phyloP scores from a whole-genome alignment of 2,113 vertebrate genomes.

The Ameiurus melas region DNA sequence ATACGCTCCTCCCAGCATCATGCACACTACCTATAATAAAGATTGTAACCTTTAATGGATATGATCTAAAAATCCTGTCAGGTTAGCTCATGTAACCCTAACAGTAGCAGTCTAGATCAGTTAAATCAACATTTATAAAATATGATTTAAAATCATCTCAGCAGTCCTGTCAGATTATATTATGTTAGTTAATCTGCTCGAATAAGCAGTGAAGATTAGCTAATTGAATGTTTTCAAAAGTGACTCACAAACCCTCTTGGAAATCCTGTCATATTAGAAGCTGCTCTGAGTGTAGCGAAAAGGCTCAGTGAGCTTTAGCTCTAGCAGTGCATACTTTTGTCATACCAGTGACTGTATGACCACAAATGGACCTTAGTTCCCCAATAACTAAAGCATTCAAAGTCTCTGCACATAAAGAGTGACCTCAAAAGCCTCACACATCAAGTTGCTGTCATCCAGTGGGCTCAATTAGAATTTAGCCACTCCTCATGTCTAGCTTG shows the following conservation, averaged over 20 bases:
- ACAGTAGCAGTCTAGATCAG: too few relatives aligned
- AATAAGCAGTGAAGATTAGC: too few relatives aligned
- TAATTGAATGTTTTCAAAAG: background rate
- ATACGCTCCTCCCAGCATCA: background rate
- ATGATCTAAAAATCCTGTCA: background rate
- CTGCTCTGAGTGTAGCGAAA: background rate
- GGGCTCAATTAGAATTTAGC: background rate
- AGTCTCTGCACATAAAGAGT: background rate
- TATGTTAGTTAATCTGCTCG: background rate
- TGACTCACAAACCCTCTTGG: background rate
- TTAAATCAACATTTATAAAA: too few relatives aligned
- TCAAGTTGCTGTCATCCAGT: background rate
- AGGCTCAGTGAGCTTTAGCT: too few relatives aligned
- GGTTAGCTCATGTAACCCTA: too few relatives aligned
- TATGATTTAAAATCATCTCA: too few relatives aligned
- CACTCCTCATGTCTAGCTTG: background rate
- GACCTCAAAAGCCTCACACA: background rate
- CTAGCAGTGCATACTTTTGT: too few relatives aligned
- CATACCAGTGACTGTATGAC: too few relatives aligned
- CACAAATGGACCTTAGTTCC: too few relatives aligned
- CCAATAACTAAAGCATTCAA: background rate
- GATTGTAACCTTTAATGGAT: background rate
- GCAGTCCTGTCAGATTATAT: too few relatives aligned
- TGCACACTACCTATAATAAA: background rate
- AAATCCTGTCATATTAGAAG: background rate